These are phyloP conservation scores for Euzetes globulus DNA, from an alignment of 2,888 invertebrate species.

Conservation along the genomic window DNA sequence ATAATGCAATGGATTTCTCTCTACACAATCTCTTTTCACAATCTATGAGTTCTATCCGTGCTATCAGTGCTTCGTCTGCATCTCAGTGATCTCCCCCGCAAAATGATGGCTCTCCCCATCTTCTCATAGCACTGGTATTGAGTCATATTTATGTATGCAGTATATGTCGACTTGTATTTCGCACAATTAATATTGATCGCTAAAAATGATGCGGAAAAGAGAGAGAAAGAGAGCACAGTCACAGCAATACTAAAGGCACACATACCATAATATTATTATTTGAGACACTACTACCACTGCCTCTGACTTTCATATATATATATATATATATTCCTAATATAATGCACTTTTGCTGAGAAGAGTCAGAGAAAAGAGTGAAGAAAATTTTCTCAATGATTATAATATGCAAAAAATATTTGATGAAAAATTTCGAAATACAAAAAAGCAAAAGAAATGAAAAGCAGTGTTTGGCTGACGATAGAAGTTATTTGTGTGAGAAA, in stretches of 20 bases:
- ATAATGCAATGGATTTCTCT: neutral
- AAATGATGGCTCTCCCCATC: neutral
- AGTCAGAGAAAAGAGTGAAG: neutral
- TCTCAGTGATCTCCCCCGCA: neutral
- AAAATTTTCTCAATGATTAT: conserved; percentile 11
- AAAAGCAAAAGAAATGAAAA: neutral
- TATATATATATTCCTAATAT: neutral
- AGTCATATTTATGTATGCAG: conserved; percentile 22
- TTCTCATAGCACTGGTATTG: conserved; percentile 14
- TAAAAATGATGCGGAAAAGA: conserved; percentile 10
- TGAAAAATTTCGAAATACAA: neutral
- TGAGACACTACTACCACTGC: neutral
- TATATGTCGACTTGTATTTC: conserved; percentile 18
- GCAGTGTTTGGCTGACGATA: neutral
- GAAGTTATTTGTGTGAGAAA: neutral
- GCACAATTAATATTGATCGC: conserved; percentile 26
- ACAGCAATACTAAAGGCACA: neutral
- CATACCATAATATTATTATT: conserved; percentile 18
- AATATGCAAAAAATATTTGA: conserved; percentile 11
- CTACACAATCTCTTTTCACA: neutral
- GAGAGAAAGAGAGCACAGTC: neutral
- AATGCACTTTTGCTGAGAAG: neutral
- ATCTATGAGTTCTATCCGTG: neutral
- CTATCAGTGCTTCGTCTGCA: conserved; percentile 15
- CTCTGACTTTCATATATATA: neutral